Evolutionary conservation across 37 sponge, comb jelly and placozoan genomes (phyloP).

Genomic region (Bolinopsis microptera): DNA sequence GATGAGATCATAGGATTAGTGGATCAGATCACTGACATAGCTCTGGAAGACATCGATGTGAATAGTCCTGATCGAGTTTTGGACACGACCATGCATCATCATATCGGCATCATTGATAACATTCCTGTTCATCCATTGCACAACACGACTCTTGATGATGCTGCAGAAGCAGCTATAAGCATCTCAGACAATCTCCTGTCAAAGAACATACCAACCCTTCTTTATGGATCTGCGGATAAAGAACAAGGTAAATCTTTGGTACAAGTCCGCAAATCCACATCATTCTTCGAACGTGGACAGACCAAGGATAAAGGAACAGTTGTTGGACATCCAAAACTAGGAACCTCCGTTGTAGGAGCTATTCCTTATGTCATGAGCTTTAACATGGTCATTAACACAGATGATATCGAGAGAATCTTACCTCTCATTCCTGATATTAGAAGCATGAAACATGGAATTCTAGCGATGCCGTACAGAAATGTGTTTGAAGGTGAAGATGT

Average conservation of each 20-base stretch:
- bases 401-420: background rate
- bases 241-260: background rate
- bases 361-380: constrained; percentile 42
- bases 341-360: constrained; percentile 7
- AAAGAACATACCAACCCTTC: constrained; percentile 5
- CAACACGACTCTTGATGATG: background rate
- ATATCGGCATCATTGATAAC: constrained; percentile 38
- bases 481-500: background rate
- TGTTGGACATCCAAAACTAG: background rate
- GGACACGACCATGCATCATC: constrained; percentile 21
- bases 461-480: constrained; percentile 10
- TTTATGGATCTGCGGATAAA: constrained; percentile 48
- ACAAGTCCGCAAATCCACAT: constrained; percentile 4
- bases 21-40: background rate
- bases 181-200: background rate
- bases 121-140: constrained; percentile 44
- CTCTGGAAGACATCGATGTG: background rate
- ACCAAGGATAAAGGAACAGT: background rate
- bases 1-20: background rate
- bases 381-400: constrained; percentile 13
- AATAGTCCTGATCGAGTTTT: constrained; percentile 6
- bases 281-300: constrained; percentile 32
- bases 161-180: background rate
- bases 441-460: background rate
- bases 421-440: background rate